Conservation (phyloP, 1,140 invertebrate genomes). For the Notospermus geniculatus region DNA sequence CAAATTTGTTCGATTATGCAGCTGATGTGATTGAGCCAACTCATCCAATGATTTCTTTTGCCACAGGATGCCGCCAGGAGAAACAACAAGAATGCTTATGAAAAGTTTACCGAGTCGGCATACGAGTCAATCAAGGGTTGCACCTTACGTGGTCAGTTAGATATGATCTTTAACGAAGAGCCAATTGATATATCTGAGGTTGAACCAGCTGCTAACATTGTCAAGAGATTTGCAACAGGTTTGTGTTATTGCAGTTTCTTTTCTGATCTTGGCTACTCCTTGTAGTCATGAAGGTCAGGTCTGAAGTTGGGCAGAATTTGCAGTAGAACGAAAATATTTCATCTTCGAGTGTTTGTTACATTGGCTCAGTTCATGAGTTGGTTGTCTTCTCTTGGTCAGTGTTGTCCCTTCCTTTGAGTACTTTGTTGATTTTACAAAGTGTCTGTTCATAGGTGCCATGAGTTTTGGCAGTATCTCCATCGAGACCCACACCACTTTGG, state of each 20-base stretch:
- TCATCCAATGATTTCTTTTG: no score
- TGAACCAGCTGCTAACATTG: conserved; percentile 88
- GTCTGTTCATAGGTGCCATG: conserved; percentile 69
- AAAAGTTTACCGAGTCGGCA: conserved; percentile 82
- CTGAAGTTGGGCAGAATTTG: no score
- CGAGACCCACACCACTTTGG: conserved; percentile 92
- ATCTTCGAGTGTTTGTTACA: conserved; percentile 5
- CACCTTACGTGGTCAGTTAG: conserved; percentile 88
- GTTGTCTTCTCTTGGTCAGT: neutral
- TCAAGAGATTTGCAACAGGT: conserved; percentile 81
- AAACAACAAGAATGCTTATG: conserved; percentile 81
- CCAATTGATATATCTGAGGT: conserved; percentile 82
- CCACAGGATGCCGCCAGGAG: conserved; percentile 80
- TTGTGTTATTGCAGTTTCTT: conserved; percentile 6
- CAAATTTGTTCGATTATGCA: no score
- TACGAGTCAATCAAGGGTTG: conserved; percentile 84
- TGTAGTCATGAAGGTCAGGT: neutral
- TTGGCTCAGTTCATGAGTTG: conserved; percentile 8
- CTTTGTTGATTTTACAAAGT: conserved; percentile 1
- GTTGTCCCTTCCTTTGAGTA: no score
- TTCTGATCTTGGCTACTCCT: neutral
- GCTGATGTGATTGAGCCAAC: no score
- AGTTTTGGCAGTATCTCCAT: conserved; percentile 89
- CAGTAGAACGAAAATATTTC: no score
- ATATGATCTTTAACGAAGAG: conserved; percentile 72